Conservation (phyloP, 2,888 invertebrate genomes). For the Synergus itoensis region DNA sequence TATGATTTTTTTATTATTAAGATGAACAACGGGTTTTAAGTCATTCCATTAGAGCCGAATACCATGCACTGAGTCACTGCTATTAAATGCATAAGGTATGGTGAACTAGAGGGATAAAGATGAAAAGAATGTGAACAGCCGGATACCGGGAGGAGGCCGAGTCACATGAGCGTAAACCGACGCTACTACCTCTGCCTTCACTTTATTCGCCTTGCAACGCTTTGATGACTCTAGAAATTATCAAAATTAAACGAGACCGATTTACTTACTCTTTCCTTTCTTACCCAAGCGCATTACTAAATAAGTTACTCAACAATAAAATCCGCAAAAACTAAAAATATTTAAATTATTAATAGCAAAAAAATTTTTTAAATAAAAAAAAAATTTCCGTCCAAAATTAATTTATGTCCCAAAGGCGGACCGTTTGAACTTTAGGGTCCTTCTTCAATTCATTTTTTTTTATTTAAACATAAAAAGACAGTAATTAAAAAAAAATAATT, state of each 20-base stretch:
- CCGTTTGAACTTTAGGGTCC: too few relatives aligned
- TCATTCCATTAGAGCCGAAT: constrained; percentile 51
- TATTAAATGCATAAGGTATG: constrained; percentile 56
- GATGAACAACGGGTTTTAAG: constrained; percentile 46
- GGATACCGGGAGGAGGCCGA: constrained; percentile 65
- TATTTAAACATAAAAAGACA: too few relatives aligned
- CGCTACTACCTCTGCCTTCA: constrained; percentile 45
- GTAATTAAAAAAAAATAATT: too few relatives aligned
- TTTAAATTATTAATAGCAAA: not conserved
- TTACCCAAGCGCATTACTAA: not conserved
- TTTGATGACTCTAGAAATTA: constrained; percentile 62
- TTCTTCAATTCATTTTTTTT: too few relatives aligned
- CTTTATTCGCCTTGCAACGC: constrained; percentile 54
- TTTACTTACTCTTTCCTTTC: constrained; percentile 51
- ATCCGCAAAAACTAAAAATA: not conserved
- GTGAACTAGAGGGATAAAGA: constrained; percentile 61
- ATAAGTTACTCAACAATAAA: not conserved
- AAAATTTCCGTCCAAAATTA: too few relatives aligned
- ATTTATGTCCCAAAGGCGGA: too few relatives aligned
- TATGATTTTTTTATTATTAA: constrained; percentile 31
- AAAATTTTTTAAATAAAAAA: too few relatives aligned
- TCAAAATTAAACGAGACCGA: constrained; percentile 49
- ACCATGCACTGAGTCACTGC: constrained; percentile 52
- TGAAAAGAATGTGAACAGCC: constrained; percentile 69
- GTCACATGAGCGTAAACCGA: constrained; percentile 65